Evolutionary conservation across 2,888 invertebrate genomes (phyloP).

Genomic region (Camptogramma bilineatum): DNA sequence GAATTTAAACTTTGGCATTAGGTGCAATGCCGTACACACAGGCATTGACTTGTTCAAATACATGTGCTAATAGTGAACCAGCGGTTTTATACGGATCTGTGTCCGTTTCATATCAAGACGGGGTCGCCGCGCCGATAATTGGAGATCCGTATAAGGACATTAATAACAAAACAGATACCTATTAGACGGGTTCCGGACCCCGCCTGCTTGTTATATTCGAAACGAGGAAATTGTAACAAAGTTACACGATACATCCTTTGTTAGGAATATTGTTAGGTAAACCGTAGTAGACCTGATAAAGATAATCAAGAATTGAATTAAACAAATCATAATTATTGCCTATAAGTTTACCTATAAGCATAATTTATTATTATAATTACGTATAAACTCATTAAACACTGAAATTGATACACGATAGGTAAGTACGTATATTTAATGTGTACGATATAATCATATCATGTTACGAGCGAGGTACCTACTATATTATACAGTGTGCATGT

Average conservation of each 20-base stretch:
- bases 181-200: conserved; percentile 67
- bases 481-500: too few relatives aligned
- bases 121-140: conserved; percentile 64
- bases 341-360: background rate
- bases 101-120: conserved; percentile 55
- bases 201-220: conserved; percentile 67
- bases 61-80: conserved; percentile 26
- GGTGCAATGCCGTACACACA: too few relatives aligned
- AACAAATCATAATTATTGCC: background rate
- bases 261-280: conserved; percentile 58
- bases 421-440: too few relatives aligned
- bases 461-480: too few relatives aligned
- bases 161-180: conserved; percentile 79
- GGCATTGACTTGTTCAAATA: too few relatives aligned
- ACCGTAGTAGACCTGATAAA: conserved; percentile 49
- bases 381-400: too few relatives aligned
- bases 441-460: too few relatives aligned
- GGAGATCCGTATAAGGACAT: conserved; percentile 75
- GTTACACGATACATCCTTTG: conserved; percentile 66
- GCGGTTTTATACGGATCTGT: conserved; percentile 12
- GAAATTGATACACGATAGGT: too few relatives aligned
- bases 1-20: too few relatives aligned
- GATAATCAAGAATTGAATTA: conserved; percentile 6
- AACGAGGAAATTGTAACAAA: conserved; percentile 76
- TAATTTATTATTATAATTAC: too few relatives aligned